These are phyloP conservation scores for Oligia fasciuncula DNA, from an alignment of 2,888 invertebrate genomes.

Conservation along the genomic window DNA sequence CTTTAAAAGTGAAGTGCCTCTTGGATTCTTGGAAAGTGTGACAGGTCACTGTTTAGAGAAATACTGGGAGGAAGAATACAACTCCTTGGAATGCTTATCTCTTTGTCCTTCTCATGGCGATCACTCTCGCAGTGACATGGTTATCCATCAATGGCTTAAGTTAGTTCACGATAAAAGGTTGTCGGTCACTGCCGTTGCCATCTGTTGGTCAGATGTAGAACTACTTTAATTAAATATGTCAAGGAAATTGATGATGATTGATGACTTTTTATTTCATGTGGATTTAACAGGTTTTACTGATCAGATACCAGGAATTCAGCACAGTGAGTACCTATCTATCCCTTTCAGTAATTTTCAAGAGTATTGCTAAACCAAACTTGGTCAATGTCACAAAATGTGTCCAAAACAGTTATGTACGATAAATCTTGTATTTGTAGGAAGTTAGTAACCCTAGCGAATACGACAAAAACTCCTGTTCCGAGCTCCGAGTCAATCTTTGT, in stretches of 20 bases:
- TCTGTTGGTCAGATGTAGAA: slow-evolving; percentile 2
- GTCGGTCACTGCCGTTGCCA: slow-evolving; percentile 4
- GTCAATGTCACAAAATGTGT: background rate
- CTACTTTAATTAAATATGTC: background rate
- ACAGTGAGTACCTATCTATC: background rate
- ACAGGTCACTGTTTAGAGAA: background rate
- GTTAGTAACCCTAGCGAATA: background rate
- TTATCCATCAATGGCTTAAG: background rate
- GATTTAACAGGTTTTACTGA: background rate
- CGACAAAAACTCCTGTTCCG: slow-evolving; percentile 26
- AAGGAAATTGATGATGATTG: background rate
- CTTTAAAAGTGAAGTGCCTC: background rate
- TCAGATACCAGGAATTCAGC: background rate
- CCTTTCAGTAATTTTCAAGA: background rate
- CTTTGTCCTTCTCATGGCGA: background rate
- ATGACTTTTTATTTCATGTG: background rate
- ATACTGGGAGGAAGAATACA: background rate
- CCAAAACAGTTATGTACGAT: too few species aligned
- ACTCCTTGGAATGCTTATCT: slow-evolving; percentile 7
- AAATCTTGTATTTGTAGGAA: background rate
- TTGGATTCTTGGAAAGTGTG: background rate
- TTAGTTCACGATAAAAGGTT: background rate
- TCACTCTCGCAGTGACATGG: background rate
- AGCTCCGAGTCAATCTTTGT: slow-evolving; percentile 47
- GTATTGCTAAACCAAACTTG: background rate